phyloP scores from a whole-genome alignment of 1,140 invertebrate genomes.

The Sesamia nonagrioides region DNA sequence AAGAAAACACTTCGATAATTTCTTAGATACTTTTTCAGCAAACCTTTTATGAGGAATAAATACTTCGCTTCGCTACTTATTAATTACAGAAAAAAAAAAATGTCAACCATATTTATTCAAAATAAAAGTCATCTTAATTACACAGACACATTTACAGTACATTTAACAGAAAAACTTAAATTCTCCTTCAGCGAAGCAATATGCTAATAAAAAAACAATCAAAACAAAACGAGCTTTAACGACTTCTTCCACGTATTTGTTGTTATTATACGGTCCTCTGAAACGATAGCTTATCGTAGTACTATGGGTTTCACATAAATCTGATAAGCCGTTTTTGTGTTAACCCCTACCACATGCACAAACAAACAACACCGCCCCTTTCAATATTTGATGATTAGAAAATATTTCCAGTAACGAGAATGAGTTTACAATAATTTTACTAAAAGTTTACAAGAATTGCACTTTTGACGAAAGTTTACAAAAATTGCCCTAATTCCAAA shows the following conservation, averaged over 20 bases:
- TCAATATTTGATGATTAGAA: not conserved
- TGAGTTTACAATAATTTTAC: not conserved
- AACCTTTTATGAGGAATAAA: too few relatives aligned
- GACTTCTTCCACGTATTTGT: conserved; percentile 36
- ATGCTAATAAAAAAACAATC: not conserved
- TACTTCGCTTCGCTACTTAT: too few relatives aligned
- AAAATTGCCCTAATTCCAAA: not conserved
- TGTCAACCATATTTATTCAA: too few relatives aligned
- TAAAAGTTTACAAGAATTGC: not conserved
- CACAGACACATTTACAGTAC: too few relatives aligned
- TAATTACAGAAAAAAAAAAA: too few relatives aligned
- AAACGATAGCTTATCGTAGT: conserved; percentile 16
- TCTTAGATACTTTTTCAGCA: too few relatives aligned
- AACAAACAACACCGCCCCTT: conserved; percentile 6
- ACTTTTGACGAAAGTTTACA: not conserved
- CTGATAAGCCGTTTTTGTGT: conserved; percentile 34
- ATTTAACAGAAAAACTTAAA: too few relatives aligned
- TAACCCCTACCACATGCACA: conserved; percentile 18
- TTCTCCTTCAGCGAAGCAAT: too few relatives aligned
- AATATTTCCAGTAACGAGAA: not conserved
- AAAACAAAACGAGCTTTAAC: conserved; percentile 1
- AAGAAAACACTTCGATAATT: too few relatives aligned
- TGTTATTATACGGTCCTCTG: conserved; percentile 18
- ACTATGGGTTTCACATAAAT: conserved; percentile 26
- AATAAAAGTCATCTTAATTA: too few relatives aligned